Percentiles rank a stretch among this genome's conserved stretches.
phyloP scores from a whole-genome alignment of 2,797 vertebrate species.

The Tenualosa ilisha region DNA sequence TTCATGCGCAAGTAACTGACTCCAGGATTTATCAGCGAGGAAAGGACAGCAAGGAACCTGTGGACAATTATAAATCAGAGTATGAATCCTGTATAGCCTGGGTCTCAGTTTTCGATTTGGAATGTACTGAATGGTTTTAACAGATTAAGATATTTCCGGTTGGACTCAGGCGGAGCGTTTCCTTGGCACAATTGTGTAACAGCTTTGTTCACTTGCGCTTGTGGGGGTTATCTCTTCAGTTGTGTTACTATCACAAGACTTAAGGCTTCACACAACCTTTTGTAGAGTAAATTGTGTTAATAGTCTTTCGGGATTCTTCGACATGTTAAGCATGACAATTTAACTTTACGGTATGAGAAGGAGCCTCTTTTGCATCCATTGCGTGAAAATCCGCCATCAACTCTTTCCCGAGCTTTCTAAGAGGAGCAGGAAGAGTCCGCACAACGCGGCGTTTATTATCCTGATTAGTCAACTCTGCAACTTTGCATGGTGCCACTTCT shows the following conservation, averaged over 20 bases:
- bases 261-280: background rate
- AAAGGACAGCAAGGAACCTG: background rate
- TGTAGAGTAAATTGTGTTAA: background rate
- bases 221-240: too few relatives aligned
- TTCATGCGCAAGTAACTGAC: slow-evolving; percentile 16
- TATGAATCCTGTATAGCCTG: background rate
- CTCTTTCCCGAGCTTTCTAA: slow-evolving; percentile 38
- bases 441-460: background rate
- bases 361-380: slow-evolving; percentile 32
- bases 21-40: slow-evolving; percentile 5
- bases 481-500: background rate
- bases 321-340: background rate
- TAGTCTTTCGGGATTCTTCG: background rate
- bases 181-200: slow-evolving; percentile 16
- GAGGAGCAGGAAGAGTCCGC: background rate
- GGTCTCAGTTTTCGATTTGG: background rate
- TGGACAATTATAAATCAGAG: background rate
- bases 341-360: slow-evolving; percentile 57
- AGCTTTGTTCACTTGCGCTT: slow-evolving; percentile 23
- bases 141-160: background rate
- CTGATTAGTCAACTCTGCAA: slow-evolving; percentile 11
- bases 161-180: slow-evolving; percentile 6
- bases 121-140: slow-evolving; percentile 2
- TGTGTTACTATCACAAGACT: background rate
- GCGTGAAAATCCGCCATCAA: slow-evolving; percentile 42